Base-by-base conservation (phyloP, 35 echinoderm and acorn worm genomes). In the Anneissia japonica region DNA sequence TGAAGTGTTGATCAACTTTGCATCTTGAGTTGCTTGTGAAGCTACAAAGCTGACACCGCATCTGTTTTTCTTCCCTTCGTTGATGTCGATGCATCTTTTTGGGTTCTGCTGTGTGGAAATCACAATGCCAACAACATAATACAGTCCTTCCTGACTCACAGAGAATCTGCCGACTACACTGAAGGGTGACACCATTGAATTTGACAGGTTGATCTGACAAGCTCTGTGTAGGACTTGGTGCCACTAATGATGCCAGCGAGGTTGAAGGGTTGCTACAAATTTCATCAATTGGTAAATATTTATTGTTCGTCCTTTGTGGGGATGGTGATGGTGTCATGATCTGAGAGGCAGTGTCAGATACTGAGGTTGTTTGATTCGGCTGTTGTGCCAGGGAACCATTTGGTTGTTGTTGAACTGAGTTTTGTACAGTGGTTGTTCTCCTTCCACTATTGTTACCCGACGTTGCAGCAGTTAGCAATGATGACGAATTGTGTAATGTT, bases 51-150 rank as follows among this genome's bases (percentile, higher is more conserved):
- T 99, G 96, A 72, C 96, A 99, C 37, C 94, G 94, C 85, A 94
- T 89, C 19, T 80, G 83, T 79, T 94, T 86, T 13, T 56, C 76
- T 64, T 99, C 96, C 41, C 89, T 89, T 36, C 90, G 87, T 83
- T 99, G 96, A 78, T 99, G 96, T 51, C 96, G 83, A 75, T 92
- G 88, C 96, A 99, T 99, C 84, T 99, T 99, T 55, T 89, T 90
- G 36, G 96, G 96, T 77, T 99, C 96, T 37, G 96, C 96, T 23
- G 96, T 94, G 83, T 99, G 96, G 38, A 94, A 99, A 39, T 99
- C 96, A 90, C 96, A 99, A 76, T 84, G 73, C 91, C 92, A 99
- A 36, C 96, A 99, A 73, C 96, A 99, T 0, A 99, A 80, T 14
- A 99, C 96, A 23, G 96, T 99, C 30, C 96, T 74, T 19, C 96